These are phyloP conservation scores for Plutella xylostella DNA, from an alignment of 2,888 invertebrate species.

Conservation along the genomic window DNA sequence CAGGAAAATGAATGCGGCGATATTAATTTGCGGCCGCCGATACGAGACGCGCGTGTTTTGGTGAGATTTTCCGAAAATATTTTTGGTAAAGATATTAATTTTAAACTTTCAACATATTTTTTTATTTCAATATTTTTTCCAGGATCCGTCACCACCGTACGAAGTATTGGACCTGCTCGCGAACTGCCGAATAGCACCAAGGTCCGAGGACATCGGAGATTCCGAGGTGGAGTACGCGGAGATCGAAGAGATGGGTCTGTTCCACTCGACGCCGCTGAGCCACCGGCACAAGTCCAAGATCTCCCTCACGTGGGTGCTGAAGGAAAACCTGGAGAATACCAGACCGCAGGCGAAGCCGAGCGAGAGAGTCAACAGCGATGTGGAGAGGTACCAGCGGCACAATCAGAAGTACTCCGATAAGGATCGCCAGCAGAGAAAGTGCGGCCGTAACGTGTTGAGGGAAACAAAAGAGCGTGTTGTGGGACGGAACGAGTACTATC, in stretches of 20 bases:
- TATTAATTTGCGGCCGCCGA: background rate
- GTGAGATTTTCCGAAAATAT: background rate
- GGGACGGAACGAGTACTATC: conserved; percentile 57
- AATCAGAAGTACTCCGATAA: conserved; percentile 33
- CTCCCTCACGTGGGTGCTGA: conserved; percentile 81
- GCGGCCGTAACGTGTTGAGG: background rate
- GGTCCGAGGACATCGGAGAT: conserved; percentile 27
- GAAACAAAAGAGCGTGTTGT: conserved; percentile 35
- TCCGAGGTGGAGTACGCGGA: conserved; percentile 51
- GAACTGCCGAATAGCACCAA: conserved; percentile 39
- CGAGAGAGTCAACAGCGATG: conserved; percentile 28
- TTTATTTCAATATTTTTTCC: background rate
- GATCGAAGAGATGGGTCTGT: conserved; percentile 59
- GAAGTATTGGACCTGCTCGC: conserved; percentile 38
- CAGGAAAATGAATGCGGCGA: conserved; percentile 37
- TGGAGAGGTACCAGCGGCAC: conserved; percentile 27
- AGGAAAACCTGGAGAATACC: conserved; percentile 69
- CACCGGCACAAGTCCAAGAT: conserved; percentile 72
- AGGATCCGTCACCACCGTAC: conserved; percentile 24
- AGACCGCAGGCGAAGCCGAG: conserved; percentile 31
- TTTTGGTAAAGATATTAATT: background rate
- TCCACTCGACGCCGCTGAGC: conserved; percentile 58
- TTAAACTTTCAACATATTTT: background rate
- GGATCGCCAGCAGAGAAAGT: conserved; percentile 25
- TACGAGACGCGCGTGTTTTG: background rate